Conservation (phyloP, 1,140 invertebrate genomes). For the Tenebrio molitor region DNA sequence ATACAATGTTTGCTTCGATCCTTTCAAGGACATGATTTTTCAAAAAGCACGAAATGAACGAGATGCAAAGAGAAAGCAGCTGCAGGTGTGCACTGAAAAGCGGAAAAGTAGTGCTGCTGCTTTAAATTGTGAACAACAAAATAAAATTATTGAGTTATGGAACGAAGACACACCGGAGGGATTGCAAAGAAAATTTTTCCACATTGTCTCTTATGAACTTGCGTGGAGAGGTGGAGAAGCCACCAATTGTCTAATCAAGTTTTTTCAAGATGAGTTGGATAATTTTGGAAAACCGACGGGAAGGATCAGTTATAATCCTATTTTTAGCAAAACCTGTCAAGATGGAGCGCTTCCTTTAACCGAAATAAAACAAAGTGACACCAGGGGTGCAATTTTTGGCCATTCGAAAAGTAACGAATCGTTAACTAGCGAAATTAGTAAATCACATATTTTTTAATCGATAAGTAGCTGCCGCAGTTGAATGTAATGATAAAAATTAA, state of each 20-base stretch:
- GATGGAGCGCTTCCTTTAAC: background rate
- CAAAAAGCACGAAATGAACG: too few relatives aligned
- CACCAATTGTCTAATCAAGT: slow-evolving; percentile 10
- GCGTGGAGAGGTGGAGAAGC: slow-evolving; percentile 35
- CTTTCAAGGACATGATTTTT: too few relatives aligned
- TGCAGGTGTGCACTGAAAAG: background rate
- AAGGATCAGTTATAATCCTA: slow-evolving; percentile 4
- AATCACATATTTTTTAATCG: too few relatives aligned
- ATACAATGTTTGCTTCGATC: too few relatives aligned
- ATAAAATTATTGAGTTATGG: slow-evolving; percentile 9
- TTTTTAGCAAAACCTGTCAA: background rate
- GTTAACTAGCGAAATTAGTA: too few relatives aligned
- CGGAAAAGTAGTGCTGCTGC: background rate
- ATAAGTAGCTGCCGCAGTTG: too few relatives aligned
- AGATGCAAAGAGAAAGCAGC: background rate
- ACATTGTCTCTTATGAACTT: slow-evolving; percentile 44
- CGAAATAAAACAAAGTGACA: background rate
- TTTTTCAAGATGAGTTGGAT: slow-evolving; percentile 45
- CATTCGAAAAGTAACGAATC: too few relatives aligned
- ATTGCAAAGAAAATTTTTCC: slow-evolving; percentile 48
- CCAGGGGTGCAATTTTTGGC: too few relatives aligned
- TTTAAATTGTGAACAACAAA: background rate
- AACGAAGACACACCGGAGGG: slow-evolving; percentile 37
- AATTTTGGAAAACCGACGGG: background rate
- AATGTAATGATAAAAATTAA: too few relatives aligned